Evolutionary conservation across 1,140 invertebrate genomes (phyloP).

Genomic region (Papilio helenus): DNA sequence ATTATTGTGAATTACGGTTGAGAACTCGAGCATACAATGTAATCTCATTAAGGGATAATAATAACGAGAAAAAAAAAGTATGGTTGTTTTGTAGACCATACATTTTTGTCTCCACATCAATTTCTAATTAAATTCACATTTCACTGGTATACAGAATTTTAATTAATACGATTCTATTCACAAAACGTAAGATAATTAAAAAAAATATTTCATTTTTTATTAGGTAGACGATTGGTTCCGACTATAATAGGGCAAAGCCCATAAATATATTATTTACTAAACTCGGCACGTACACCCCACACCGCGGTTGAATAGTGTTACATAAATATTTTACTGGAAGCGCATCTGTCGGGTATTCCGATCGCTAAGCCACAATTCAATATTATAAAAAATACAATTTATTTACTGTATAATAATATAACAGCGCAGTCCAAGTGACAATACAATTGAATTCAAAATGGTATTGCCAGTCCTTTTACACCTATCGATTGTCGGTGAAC

Average conservation of each 20-base stretch:
- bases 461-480: constrained; percentile 23
- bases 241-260: neutral
- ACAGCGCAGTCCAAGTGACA: constrained; percentile 14
- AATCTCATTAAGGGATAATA: neutral
- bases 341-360: constrained; percentile 11
- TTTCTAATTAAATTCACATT: too few species aligned
- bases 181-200: neutral
- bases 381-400: constrained; percentile 2
- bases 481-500: constrained; percentile 29
- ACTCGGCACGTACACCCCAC: constrained; percentile 18
- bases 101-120: neutral
- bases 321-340: constrained; percentile 11
- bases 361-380: constrained; percentile 15
- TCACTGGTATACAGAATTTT: too few species aligned
- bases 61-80: neutral
- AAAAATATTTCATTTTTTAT: neutral
- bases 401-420: constrained; percentile 29
- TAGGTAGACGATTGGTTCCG: neutral
- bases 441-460: constrained; percentile 32
- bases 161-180: neutral
- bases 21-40: neutral
- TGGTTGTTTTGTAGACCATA: neutral
- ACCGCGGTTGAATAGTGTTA: neutral
- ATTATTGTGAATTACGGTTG: neutral
- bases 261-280: constrained; percentile 15